Conservation (phyloP, 2,888 invertebrate species). For the Dryobota labecula region DNA sequence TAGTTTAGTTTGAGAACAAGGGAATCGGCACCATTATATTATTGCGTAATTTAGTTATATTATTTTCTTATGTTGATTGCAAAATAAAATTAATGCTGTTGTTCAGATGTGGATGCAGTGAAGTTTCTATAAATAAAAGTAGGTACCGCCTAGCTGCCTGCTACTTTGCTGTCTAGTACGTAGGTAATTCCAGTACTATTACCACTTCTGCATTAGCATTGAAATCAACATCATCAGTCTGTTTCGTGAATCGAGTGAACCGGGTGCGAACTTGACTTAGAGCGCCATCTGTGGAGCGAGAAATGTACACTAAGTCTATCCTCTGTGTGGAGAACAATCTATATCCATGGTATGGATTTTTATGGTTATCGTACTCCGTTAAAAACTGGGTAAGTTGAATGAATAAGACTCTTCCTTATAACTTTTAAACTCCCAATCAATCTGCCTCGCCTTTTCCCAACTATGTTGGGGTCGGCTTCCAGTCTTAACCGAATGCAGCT, state of each 20-base stretch:
- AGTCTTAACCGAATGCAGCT: no score
- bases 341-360: not conserved
- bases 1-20: no score
- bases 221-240: constrained; percentile 10
- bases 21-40: no score
- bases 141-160: not conserved
- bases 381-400: not conserved
- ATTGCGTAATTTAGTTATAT: not conserved
- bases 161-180: not conserved
- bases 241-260: not conserved
- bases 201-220: not conserved
- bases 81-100: constrained; percentile 9
- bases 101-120: no score
- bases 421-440: no score
- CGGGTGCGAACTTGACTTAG: not conserved
- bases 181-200: not conserved
- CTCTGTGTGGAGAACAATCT: not conserved
- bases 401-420: not conserved
- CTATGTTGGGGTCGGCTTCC: no score
- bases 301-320: not conserved
- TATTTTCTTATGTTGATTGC: not conserved
- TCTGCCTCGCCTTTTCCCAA: no score
- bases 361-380: not conserved
- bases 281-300: constrained; percentile 35
- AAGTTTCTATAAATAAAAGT: not conserved